Conservation (phyloP, 1,140 invertebrate genomes). For the Marisa cornuarietis region DNA sequence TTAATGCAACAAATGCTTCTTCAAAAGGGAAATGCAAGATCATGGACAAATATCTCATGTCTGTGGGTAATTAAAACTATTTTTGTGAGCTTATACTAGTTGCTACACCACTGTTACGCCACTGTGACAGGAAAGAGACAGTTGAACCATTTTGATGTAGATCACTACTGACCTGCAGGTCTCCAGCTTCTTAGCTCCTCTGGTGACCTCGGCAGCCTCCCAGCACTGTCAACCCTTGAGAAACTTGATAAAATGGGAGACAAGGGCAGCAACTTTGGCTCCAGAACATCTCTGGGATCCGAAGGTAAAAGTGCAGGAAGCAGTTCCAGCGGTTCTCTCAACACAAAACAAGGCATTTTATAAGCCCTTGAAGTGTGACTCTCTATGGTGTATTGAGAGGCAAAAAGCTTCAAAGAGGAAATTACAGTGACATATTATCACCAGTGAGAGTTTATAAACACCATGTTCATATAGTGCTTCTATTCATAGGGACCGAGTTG, state of each 20-base stretch:
- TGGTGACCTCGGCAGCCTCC: constrained; percentile 37
- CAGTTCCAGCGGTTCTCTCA: constrained; percentile 18
- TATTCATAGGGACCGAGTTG: too few species aligned
- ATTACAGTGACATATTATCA: too few species aligned
- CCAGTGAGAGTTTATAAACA: too few species aligned
- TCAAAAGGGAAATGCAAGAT: not conserved
- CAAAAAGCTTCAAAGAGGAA: too few species aligned
- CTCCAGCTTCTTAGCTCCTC: constrained; percentile 41
- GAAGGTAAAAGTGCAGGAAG: constrained; percentile 34
- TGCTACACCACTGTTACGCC: not conserved
- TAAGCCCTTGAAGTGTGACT: not conserved
- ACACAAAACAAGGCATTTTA: constrained; percentile 29
- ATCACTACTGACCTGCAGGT: constrained; percentile 27
- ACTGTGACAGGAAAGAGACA: too few species aligned
- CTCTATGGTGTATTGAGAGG: too few species aligned
- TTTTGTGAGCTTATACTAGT: not conserved
- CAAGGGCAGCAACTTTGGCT: constrained; percentile 38
- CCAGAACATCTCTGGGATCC: constrained; percentile 38
- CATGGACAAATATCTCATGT: not conserved
- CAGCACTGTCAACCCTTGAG: constrained; percentile 47
- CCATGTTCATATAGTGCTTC: too few species aligned
- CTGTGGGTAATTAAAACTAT: not conserved
- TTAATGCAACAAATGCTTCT: not conserved
- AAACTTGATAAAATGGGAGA: constrained; percentile 48
- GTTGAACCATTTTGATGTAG: not conserved